Base-by-base conservation (phyloP, 2,888 invertebrate genomes). In the Diadegma fenestrale region DNA sequence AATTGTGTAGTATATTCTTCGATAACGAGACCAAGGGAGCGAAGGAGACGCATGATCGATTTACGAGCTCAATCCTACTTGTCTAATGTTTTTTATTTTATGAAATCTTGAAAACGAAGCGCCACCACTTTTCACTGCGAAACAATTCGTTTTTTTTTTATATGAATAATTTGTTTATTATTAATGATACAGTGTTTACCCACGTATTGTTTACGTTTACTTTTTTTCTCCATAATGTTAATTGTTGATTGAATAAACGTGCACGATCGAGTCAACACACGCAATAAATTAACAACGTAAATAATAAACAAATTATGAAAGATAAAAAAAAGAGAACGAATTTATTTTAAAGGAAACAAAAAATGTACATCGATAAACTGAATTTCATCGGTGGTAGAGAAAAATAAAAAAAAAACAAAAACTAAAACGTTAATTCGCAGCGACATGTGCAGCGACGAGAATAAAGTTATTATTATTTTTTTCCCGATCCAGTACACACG, bases 401-500 rank as follows among this genome's bases (percentile, higher is more conserved):
- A 22, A 77, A 19, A 10, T 10, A 51, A 33, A 41, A 17, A 41
- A 73, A 58, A 37, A 58, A 45, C 45, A 66, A 26, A 48, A 75
- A 69, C 51, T 22, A 69, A 79, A 43, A 77, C 37, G 37, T 54
- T 45, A 43, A 48, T 64, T 64, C 48, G 76, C 51, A 66, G 54
- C 54, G n/a, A 43, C 58, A 76, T 66, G 76, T 76, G 64, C 77
- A 82, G 41, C 45, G 48, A 72, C 41, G 41, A 48, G 43, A 77
- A 77, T 64, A 22, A 48, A 63, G 45, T 72, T 10, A 45, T 48
- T 64, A 54, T 77, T 68, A n/a, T n/a, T 77, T 68, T 51, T 17
- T 51, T 77, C 64, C 79, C 82, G 78, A 84, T 77, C 81, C 78
- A 85, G 81, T 84, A 83, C 84, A 83, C 81, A 87, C 84, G 84